Conservation (phyloP, 1,140 invertebrate genomes). For the Choristoneura fumiferana region DNA sequence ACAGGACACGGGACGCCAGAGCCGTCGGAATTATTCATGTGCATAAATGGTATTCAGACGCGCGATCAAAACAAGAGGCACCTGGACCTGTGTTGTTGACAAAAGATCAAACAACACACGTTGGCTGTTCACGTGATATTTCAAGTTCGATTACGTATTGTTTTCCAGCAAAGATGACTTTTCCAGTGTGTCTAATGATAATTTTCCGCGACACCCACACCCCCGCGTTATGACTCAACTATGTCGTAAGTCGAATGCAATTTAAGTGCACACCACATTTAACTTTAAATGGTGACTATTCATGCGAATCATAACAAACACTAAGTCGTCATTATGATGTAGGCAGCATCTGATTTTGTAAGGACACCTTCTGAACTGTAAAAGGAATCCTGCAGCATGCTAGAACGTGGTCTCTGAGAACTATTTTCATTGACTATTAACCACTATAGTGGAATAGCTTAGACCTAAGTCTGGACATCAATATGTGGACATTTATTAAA, state of each 20-base stretch:
- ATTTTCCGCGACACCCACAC: conserved; percentile 9
- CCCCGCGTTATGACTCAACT: neutral
- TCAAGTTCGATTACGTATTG: neutral
- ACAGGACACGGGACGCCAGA: neutral
- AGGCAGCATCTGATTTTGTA: no score
- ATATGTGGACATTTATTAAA: no score
- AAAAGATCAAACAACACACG: neutral
- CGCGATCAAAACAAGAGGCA: conserved; percentile 8
- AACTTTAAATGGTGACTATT: conserved; percentile 11
- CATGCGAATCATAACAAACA: no score
- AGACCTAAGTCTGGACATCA: conserved; percentile 14
- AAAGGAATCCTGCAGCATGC: no score
- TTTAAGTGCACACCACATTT: conserved; percentile 1
- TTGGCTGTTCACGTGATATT: neutral
- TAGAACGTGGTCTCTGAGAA: no score
- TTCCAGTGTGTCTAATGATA: neutral
- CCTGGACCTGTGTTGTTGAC: no score
- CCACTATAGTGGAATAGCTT: no score
- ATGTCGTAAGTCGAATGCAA: neutral
- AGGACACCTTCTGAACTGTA: no score
- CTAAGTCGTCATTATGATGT: no score
- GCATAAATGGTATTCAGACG: conserved; percentile 2
- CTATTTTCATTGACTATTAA: no score
- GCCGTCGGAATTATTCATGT: conserved; percentile 5
- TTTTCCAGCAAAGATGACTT: neutral